Percentiles rank a stretch among this genome's conserved stretches.
Conservation (phyloP, 2,888 invertebrate species). For the Cylloceria caligata region DNA sequence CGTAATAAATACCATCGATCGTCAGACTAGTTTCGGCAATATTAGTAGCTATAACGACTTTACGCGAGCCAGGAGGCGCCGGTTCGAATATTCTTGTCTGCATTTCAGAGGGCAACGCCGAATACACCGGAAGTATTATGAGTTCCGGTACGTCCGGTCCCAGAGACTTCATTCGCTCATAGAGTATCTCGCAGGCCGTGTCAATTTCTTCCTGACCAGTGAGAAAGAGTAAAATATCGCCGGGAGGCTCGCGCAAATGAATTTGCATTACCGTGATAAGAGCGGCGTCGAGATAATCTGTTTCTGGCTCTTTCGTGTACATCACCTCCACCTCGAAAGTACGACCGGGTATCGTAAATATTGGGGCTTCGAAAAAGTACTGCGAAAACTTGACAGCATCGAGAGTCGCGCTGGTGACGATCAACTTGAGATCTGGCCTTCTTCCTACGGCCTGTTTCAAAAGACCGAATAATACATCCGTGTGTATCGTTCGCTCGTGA, state of each 20-base stretch:
- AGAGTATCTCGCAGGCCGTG: conserved; percentile 98
- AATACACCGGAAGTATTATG: conserved; percentile 98
- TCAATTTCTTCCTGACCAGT: conserved; percentile 99
- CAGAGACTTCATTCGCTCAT: conserved; percentile 99
- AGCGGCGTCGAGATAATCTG: conserved; percentile 99
- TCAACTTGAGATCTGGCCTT: conserved; percentile 97
- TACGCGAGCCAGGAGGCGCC: conserved; percentile 98
- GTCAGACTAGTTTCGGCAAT: conserved; percentile 99
- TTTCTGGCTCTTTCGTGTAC: conserved; percentile 99
- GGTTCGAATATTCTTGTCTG: conserved; percentile 99
- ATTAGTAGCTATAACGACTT: conserved; percentile 99
- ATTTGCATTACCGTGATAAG: conserved; percentile 99
- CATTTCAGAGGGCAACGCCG: conserved; percentile 99
- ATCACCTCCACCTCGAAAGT: conserved; percentile 98
- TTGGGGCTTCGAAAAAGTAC: conserved; percentile 99
- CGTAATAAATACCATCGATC: conserved; percentile 99
- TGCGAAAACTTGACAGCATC: conserved; percentile 99
- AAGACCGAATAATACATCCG: conserved; percentile 98
- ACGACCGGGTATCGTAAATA: conserved; percentile 98
- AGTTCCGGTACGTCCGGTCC: conserved; percentile 99
- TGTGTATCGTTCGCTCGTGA: conserved; percentile 99
- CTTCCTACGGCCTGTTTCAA: conserved; percentile 95
- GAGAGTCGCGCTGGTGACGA: conserved; percentile 99
- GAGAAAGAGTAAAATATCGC: conserved; percentile 96
- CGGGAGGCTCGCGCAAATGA: conserved; percentile 98